A percentile compares a stretch with the other conserved stretches of the same genome.
These are phyloP conservation scores for Falco berigora DNA, from an alignment of 2,797 vertebrate genomes.

Conservation along the genomic window DNA sequence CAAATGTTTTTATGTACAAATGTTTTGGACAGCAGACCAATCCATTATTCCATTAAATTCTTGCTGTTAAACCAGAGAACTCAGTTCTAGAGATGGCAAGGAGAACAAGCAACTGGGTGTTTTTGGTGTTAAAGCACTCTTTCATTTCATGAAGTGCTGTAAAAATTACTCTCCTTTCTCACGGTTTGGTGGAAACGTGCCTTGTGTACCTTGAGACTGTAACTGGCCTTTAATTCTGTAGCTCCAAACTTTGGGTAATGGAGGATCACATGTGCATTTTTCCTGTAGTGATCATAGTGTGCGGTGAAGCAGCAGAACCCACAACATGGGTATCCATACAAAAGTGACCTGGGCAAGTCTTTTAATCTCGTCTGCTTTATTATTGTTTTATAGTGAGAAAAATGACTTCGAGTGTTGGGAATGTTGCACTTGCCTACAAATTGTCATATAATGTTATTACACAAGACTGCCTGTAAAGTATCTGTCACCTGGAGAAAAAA, in stretches of 20 bases:
- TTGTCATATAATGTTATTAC: accelerated
- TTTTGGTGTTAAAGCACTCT: background rate
- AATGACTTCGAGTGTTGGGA: background rate
- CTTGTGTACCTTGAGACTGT: background rate
- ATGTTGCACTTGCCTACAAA: background rate
- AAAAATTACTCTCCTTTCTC: background rate
- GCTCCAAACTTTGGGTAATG: background rate
- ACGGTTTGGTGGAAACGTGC: background rate
- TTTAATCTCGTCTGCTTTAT: background rate
- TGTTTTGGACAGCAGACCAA: background rate
- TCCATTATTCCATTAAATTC: background rate
- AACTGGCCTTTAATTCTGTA: background rate
- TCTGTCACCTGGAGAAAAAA: background rate
- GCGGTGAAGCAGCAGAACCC: background rate
- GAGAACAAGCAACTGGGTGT: background rate
- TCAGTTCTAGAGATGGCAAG: background rate
- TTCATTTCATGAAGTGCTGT: background rate
- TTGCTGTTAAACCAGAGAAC: background rate
- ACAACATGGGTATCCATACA: background rate
- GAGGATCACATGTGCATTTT: background rate
- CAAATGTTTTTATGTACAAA: background rate
- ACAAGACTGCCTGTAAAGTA: background rate
- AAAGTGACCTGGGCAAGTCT: background rate
- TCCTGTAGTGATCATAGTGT: background rate
- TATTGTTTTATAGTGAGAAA: background rate